Evolutionary conservation across 1,140 invertebrate species (phyloP).

Genomic region (Magallana angulata): DNA sequence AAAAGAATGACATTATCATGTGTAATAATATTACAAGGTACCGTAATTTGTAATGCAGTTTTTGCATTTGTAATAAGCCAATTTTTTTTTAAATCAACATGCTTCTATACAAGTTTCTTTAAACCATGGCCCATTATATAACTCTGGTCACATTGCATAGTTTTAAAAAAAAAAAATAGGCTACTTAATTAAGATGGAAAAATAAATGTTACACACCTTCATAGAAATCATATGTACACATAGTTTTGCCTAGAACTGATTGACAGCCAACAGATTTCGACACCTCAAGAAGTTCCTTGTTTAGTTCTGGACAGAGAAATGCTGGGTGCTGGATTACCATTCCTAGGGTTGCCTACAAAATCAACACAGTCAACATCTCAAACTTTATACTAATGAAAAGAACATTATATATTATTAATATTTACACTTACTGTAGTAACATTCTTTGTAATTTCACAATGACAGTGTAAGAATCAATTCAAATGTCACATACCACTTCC

Average conservation of each 20-base stretch:
- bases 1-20: too few species aligned
- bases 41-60: too few species aligned
- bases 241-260: conserved; percentile 94
- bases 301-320: conserved; percentile 89
- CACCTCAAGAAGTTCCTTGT: conserved; percentile 87
- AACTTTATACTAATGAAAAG: background rate
- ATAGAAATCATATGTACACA: conserved; percentile 99
- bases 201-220: conserved; percentile 85
- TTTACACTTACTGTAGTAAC: background rate
- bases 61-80: too few species aligned
- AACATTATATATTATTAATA: background rate
- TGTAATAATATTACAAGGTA: too few species aligned
- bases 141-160: too few species aligned
- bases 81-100: too few species aligned
- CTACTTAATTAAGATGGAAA: too few species aligned
- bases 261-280: conserved; percentile 86
- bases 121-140: too few species aligned
- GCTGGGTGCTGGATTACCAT: conserved; percentile 91
- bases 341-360: conserved; percentile 90
- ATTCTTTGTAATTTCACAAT: too few species aligned
- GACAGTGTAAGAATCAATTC: too few species aligned
- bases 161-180: too few species aligned
- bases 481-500: conserved; percentile 82
- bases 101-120: too few species aligned
- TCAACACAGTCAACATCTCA: background rate